Evolutionary conservation across 2,113 vertebrate genomes (phyloP).

Genomic region (Ia io): DNA sequence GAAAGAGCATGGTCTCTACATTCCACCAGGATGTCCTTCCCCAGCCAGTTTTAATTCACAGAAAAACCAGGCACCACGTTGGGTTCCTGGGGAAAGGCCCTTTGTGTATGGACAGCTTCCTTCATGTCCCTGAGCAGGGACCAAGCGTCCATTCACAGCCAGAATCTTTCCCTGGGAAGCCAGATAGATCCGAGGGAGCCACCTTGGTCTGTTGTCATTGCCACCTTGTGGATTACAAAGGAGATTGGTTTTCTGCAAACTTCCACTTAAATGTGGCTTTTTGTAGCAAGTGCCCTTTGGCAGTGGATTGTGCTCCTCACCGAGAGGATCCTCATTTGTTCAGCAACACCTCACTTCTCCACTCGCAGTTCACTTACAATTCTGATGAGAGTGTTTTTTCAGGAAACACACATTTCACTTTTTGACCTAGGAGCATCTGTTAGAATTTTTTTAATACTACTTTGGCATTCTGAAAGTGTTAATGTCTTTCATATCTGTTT

Average conservation of each 20-base stretch:
- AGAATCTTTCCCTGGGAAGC: background rate
- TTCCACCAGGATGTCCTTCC: background rate
- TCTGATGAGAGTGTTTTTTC: conserved; percentile 81
- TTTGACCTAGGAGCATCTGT: conserved; percentile 87
- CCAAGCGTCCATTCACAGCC: background rate
- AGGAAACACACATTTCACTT: conserved; percentile 87
- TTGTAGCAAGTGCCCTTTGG: conserved; percentile 51
- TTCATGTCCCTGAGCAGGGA: background rate
- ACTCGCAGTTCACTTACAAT: conserved; percentile 83
- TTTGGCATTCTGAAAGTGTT: conserved; percentile 86
- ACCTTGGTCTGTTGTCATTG: conserved; percentile 66
- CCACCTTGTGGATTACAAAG: conserved; percentile 79
- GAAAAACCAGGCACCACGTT: background rate
- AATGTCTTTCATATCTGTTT: conserved; percentile 86
- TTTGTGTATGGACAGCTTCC: background rate
- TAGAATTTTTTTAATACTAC: conserved; percentile 80
- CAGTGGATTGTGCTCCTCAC: conserved; percentile 61
- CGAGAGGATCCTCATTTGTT: conserved; percentile 73
- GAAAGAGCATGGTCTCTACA: background rate
- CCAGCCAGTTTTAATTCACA: background rate
- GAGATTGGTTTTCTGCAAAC: conserved; percentile 57
- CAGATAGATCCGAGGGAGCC: background rate
- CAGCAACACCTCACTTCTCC: conserved; percentile 77
- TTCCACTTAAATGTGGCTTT: conserved; percentile 61
- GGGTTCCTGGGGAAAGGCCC: background rate